Conservation (phyloP, 2,888 invertebrate species). For the Leptopilina syphax region DNA sequence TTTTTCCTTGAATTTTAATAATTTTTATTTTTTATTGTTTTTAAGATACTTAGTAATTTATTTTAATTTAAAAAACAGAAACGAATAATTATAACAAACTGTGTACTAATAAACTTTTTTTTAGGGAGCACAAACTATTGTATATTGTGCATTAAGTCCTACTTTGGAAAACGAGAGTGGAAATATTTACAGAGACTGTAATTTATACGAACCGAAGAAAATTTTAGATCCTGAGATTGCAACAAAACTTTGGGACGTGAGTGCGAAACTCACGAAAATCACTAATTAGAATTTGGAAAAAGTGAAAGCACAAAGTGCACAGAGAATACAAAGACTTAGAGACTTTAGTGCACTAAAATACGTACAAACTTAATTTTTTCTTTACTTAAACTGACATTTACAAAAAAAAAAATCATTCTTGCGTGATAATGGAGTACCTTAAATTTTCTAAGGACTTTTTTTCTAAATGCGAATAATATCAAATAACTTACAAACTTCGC, state of each 20-base stretch:
- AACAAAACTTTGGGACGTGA: slow-evolving; percentile 84
- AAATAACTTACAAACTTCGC: neutral
- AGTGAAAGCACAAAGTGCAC: slow-evolving; percentile 9
- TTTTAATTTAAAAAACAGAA: too few species aligned
- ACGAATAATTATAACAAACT: too few species aligned
- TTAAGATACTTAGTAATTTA: too few species aligned
- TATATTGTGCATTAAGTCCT: slow-evolving; percentile 86
- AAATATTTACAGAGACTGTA: slow-evolving; percentile 86
- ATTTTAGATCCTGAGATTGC: slow-evolving; percentile 82
- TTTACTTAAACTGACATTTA: neutral
- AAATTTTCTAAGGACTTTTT: neutral
- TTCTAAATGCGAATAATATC: too few species aligned
- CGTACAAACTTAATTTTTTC: neutral
- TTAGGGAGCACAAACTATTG: slow-evolving; percentile 88
- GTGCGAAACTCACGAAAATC: slow-evolving; percentile 78
- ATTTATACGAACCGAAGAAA: slow-evolving; percentile 81
- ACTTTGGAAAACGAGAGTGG: slow-evolving; percentile 82
- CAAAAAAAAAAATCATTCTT: neutral
- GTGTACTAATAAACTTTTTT: slow-evolving; percentile 58
- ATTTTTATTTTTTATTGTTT: too few species aligned
- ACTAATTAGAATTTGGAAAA: slow-evolving; percentile 29
- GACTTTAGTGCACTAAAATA: neutral
- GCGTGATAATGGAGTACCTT: too few species aligned
- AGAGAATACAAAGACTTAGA: slow-evolving; percentile 6
- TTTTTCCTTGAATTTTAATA: too few species aligned